Base-by-base conservation (phyloP, 2,888 invertebrate species). In the Candidula unifasciata region DNA sequence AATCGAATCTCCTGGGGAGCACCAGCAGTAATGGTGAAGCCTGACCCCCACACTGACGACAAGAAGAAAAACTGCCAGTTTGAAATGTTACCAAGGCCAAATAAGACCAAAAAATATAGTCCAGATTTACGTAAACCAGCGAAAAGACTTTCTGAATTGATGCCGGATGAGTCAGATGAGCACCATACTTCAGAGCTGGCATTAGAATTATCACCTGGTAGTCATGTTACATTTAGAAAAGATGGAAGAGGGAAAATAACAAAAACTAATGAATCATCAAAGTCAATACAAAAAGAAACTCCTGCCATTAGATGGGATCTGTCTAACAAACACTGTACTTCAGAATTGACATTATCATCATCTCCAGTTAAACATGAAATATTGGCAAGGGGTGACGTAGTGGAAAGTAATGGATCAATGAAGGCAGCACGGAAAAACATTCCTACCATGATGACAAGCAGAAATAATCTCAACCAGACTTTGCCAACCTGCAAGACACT, bases 1-100 rank as follows among this genome's bases (percentile, higher is more conserved):
- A 76, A 24, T 16, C 52, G 30, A 3, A 18, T 64, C n/a, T 18
- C 35, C 37, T 78, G 78, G 78, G 78, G 78, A 35, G 78, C 78
- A 24, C 78, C 78, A n/a, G 64, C 64, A 37, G n/a, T 78, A 35
- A 24, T 64, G 5, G 64, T 16, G 54, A 13, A 78, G 24, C 37
- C 3, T 18, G 3, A 69, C 3, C 69, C 33, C 30, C 33, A 16
- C n/a, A 33, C 35, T 21, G 27, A 77, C n/a, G 6, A 24, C 18
- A 21, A 60, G n/a, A 60, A 60, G 18, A 60, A 60, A 3, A 1
- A 60, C 21, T 5, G 1, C 10, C 21, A 44, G 24, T 10, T 44
- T 71, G 44, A 71, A n/a, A 27, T 16, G 30, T 27, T 74, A 30
- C 74, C 74, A 54, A 74, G 54, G 21, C n/a, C 8, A 73, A 10